Conservation (phyloP, 2,888 invertebrate genomes). For the Periphyllus acericola region DNA sequence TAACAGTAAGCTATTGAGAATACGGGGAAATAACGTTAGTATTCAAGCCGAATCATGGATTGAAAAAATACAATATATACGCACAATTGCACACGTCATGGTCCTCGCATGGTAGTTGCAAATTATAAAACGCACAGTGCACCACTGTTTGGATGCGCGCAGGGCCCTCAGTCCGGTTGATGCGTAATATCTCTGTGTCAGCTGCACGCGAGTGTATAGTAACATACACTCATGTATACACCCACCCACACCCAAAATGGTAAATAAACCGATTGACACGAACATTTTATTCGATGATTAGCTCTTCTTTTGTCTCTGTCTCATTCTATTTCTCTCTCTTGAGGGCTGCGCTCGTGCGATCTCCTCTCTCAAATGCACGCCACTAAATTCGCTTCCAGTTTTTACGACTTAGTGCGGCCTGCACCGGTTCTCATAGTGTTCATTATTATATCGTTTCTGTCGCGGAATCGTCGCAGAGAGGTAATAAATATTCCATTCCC, state of each 20-base stretch:
- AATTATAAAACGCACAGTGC: no score
- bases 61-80: no score
- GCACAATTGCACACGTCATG: no score
- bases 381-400: conserved; percentile 1
- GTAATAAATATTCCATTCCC: background rate
- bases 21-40: no score
- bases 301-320: background rate
- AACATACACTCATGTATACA: background rate
- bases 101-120: no score
- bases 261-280: conserved; percentile 2
- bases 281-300: conserved; percentile 18
- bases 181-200: background rate
- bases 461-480: background rate
- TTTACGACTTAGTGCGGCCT: conserved; percentile 33
- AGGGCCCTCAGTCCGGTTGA: background rate
- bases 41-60: no score
- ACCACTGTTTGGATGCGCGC: background rate
- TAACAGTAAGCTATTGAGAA: no score
- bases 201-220: background rate
- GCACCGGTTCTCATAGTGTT: background rate
- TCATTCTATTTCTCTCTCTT: background rate
- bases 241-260: background rate
- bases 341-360: background rate
- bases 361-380: no score
- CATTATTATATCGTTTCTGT: background rate